phyloP scores from a whole-genome alignment of 2,797 vertebrate species.

The Tapera naevia region DNA sequence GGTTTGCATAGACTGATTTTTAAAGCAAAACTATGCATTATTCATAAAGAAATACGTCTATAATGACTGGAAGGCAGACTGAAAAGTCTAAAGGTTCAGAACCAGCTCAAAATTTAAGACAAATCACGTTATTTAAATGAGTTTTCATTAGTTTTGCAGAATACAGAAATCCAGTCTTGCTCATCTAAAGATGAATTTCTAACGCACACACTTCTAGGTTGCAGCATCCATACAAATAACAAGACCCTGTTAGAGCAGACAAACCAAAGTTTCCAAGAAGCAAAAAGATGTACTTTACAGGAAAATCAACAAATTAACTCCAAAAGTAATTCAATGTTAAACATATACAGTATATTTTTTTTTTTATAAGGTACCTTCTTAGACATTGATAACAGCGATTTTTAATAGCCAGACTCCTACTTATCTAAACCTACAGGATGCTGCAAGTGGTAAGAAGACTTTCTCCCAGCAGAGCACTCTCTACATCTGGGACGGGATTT shows the following conservation, averaged over 20 bases:
- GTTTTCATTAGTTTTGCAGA: constrained; percentile 29
- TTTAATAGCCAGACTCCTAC: background rate
- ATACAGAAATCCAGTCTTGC: background rate
- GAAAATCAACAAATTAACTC: background rate
- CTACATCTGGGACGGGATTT: background rate
- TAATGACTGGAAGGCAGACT: constrained; percentile 12
- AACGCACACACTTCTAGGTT: background rate
- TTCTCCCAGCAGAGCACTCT: background rate
- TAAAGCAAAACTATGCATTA: constrained; percentile 43
- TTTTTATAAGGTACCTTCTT: background rate
- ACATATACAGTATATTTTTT: background rate
- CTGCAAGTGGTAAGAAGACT: background rate
- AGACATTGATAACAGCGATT: background rate
- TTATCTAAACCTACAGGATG: background rate
- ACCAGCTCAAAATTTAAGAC: background rate
- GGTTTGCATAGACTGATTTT: background rate
- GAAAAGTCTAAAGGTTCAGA: constrained; percentile 28
- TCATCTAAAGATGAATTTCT: background rate
- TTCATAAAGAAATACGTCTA: constrained; percentile 39
- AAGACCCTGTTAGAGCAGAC: background rate
- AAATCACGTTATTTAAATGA: constrained; percentile 49
- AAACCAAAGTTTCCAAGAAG: background rate
- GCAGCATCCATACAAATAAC: background rate
- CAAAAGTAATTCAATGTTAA: background rate
- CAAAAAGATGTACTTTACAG: background rate